These are phyloP conservation scores for Ciconia boyciana DNA, from an alignment of 2,113 vertebrate species.

Conservation along the genomic window DNA sequence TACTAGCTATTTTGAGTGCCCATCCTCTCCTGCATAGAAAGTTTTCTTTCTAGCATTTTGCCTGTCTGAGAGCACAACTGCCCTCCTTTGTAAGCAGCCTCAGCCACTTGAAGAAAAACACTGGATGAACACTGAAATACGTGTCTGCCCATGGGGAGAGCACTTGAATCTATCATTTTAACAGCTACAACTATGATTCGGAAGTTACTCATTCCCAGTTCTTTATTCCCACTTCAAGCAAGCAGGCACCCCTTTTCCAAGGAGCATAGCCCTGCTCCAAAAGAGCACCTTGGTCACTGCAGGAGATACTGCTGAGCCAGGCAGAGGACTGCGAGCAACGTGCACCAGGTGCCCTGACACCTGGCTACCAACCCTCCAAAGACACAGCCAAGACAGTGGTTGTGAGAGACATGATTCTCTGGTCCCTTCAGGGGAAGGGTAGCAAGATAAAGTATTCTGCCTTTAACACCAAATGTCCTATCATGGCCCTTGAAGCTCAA, in stretches of 20 bases:
- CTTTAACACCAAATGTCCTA: neutral
- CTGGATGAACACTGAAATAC: neutral
- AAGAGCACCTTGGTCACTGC: neutral
- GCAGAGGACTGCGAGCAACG: neutral
- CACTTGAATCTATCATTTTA: neutral
- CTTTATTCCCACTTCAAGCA: neutral
- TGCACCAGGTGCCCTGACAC: neutral
- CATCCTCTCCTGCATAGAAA: neutral
- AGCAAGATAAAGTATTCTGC: neutral
- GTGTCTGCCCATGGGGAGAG: neutral
- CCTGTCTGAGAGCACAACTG: neutral
- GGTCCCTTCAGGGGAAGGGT: neutral
- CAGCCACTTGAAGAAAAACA: neutral
- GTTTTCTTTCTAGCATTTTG: neutral
- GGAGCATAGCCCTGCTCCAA: neutral
- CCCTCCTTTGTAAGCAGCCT: neutral
- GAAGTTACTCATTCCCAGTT: neutral
- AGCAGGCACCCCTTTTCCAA: neutral
- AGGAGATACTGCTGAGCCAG: neutral
- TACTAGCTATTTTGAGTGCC: neutral
- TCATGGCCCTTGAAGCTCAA: neutral
- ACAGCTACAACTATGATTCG: neutral
- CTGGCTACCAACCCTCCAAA: neutral
- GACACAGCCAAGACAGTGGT: accelerated
- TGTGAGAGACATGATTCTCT: neutral